phyloP scores from a whole-genome alignment of 2,113 vertebrate species.

The Ciconia maguari region DNA sequence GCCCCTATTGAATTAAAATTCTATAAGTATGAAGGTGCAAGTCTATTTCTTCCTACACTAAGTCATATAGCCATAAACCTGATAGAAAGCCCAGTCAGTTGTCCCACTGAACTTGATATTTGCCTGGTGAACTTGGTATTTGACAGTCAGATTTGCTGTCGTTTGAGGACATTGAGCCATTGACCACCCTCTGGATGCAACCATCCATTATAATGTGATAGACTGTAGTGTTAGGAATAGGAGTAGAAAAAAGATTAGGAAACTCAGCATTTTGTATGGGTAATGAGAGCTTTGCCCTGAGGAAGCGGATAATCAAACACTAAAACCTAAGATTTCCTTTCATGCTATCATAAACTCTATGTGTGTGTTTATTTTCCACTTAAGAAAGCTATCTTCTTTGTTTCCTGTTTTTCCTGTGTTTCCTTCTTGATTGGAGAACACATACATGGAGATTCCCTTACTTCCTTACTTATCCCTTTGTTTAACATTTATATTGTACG shows the following conservation, averaged over 20 bases:
- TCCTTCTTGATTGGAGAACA: not conserved
- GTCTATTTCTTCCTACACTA: not conserved
- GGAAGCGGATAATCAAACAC: not conserved
- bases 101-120: not conserved
- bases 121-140: not conserved
- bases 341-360: not conserved
- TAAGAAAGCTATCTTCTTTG: not conserved
- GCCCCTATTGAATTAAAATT: not conserved
- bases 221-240: not conserved
- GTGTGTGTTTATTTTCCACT: not conserved
- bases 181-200: not conserved
- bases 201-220: not conserved
- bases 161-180: not conserved
- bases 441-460: not conserved
- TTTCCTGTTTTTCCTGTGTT: not conserved
- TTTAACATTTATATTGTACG: not conserved
- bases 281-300: not conserved
- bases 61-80: not conserved
- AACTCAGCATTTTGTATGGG: not conserved
- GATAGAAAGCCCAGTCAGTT: accelerated
- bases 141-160: accelerated
- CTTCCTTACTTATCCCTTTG: not conserved
- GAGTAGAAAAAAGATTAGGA: not conserved
- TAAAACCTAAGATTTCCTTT: not conserved
- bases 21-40: not conserved